Percentiles rank a stretch among this genome's conserved stretches.
Evolutionary conservation across 1,140 invertebrate species (phyloP).

Genomic region (Anadara kagoshimensis): DNA sequence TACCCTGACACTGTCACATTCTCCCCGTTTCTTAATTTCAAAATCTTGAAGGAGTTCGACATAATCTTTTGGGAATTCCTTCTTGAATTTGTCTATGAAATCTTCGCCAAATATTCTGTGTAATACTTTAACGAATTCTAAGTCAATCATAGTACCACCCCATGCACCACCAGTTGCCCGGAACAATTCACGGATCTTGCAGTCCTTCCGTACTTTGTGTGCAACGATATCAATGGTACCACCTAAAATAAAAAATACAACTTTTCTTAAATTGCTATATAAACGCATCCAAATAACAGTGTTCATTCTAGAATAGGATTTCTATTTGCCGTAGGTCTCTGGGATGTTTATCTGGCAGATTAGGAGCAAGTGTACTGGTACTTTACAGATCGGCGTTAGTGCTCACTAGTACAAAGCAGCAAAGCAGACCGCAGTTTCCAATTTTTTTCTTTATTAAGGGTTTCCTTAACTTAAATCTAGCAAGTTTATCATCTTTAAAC

Average conservation of each 20-base stretch:
- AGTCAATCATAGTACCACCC: conserved; percentile 69
- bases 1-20: conserved; percentile 66
- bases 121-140: conserved; percentile 62
- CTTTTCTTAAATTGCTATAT: neutral
- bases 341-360: too few species aligned
- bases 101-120: conserved; percentile 63
- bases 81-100: conserved; percentile 61
- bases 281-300: neutral
- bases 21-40: conserved; percentile 70
- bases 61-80: conserved; percentile 65
- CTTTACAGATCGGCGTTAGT: too few species aligned
- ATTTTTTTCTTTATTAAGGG: too few species aligned
- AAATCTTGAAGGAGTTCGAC: conserved; percentile 70
- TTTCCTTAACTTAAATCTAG: too few species aligned
- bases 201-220: conserved; percentile 68
- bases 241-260: conserved; percentile 44
- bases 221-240: conserved; percentile 70
- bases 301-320: neutral
- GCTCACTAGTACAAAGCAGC: too few species aligned
- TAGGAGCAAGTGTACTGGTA: too few species aligned
- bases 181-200: conserved; percentile 62
- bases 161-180: conserved; percentile 69
- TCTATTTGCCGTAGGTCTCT: too few species aligned
- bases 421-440: too few species aligned
- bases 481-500: too few species aligned